A percentile compares a stretch with the other conserved stretches of the same genome.
phyloP scores from a whole-genome alignment of 2,888 invertebrate species.

The Eudasyphora cyanicolor region DNA sequence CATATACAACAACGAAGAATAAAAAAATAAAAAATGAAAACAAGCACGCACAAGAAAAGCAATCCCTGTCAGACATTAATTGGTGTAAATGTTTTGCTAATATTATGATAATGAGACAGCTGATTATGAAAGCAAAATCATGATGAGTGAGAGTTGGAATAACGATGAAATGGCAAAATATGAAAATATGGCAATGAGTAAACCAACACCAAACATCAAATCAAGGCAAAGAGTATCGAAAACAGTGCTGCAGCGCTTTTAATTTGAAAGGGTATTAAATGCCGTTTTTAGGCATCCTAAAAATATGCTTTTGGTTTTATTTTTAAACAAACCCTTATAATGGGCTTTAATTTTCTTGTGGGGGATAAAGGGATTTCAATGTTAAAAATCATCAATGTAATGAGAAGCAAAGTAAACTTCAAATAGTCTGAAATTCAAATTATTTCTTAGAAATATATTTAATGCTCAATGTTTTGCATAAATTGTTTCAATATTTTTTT shows the following conservation, averaged over 20 bases:
- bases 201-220: background rate
- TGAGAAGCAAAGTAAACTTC: too few species aligned
- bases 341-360: background rate
- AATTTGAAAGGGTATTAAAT: background rate
- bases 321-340: background rate
- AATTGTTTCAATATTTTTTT: too few species aligned
- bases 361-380: background rate
- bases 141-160: background rate
- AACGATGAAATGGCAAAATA: background rate
- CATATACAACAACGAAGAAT: background rate
- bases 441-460: too few species aligned
- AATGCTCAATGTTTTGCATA: too few species aligned
- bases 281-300: background rate
- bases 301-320: background rate
- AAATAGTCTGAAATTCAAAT: too few species aligned
- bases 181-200: background rate
- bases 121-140: background rate
- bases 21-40: too few species aligned
- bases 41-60: background rate
- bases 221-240: too few species aligned
- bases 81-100: constrained; percentile 34
- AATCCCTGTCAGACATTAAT: constrained; percentile 31
- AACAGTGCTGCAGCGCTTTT: too few species aligned
- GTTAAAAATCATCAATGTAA: too few species aligned
- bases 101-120: constrained; percentile 41